A percentile compares a stretch with the other conserved stretches of the same genome.
Evolutionary conservation across 2,888 invertebrate species (phyloP).

Genomic region (Seira musarum): DNA sequence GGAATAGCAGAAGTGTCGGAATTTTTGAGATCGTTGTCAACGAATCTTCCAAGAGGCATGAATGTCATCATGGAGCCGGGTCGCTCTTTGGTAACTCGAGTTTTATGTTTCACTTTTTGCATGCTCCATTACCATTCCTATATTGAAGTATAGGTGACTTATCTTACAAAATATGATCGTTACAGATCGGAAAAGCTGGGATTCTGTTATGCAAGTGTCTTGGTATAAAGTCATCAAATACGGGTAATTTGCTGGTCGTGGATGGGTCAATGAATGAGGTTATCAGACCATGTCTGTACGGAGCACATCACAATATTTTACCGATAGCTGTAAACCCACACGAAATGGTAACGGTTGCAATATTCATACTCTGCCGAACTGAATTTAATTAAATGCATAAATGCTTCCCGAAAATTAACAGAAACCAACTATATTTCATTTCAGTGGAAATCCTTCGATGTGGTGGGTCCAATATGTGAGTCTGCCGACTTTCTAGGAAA

Average conservation of each 20-base stretch:
- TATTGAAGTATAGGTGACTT: neutral
- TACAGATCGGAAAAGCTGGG: conserved; percentile 66
- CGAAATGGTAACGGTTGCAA: conserved; percentile 26
- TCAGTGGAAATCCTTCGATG: conserved; percentile 70
- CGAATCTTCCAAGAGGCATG: conserved; percentile 67
- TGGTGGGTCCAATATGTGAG: conserved; percentile 73
- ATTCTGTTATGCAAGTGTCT: conserved; percentile 71
- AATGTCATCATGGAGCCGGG: conserved; percentile 73
- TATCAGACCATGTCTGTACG: conserved; percentile 72
- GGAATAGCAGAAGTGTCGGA: conserved; percentile 44
- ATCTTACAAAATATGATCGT: no score
- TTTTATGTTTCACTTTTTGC: no score
- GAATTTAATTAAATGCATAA: neutral
- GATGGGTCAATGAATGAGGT: conserved; percentile 73
- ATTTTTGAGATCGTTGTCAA: conserved; percentile 65
- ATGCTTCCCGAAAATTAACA: neutral
- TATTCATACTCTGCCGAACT: no score
- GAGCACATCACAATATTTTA: conserved; percentile 72
- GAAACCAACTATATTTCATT: no score
- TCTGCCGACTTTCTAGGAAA: conserved; percentile 72
- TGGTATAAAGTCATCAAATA: conserved; percentile 71
- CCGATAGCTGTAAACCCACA: conserved; percentile 57
- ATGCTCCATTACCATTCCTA: no score
- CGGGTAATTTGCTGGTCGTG: conserved; percentile 71
- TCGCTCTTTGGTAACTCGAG: conserved; percentile 72